These are phyloP conservation scores for Lycaon pictus DNA, from an alignment of 2,113 vertebrate genomes.

Conservation along the genomic window DNA sequence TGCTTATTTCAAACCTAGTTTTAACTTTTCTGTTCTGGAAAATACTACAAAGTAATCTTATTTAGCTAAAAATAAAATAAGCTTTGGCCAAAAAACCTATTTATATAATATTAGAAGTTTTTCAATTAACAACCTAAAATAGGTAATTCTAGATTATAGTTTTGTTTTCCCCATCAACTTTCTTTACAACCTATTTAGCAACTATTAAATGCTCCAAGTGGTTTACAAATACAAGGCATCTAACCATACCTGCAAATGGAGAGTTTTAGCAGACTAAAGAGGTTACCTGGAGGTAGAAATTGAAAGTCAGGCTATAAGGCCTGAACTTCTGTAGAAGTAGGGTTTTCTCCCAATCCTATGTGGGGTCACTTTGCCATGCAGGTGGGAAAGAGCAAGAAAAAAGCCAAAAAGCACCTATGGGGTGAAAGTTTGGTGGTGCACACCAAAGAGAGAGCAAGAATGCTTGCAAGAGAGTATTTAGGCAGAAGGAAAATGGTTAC, in stretches of 20 bases:
- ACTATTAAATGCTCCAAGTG: neutral
- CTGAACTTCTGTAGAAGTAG: neutral
- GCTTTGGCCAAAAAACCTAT: neutral
- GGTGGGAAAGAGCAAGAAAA: neutral
- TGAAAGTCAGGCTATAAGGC: neutral
- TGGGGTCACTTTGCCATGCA: neutral
- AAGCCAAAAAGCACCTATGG: neutral
- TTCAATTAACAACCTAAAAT: neutral
- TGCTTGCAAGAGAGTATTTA: neutral
- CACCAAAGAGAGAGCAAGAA: neutral
- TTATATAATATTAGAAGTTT: neutral
- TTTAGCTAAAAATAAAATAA: constrained; percentile 8
- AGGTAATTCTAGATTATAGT: constrained; percentile 22
- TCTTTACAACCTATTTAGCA: neutral
- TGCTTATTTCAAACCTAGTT: constrained; percentile 15
- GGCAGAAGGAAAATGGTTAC: neutral
- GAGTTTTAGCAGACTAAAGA: neutral
- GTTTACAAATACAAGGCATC: neutral
- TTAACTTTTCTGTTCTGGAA: constrained; percentile 7
- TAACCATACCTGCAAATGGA: neutral
- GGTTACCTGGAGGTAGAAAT: neutral
- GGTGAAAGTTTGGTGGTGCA: neutral
- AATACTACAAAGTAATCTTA: constrained; percentile 34
- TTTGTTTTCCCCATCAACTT: neutral
- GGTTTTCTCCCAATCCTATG: neutral